Conservation (phyloP, 2,888 invertebrate genomes). For the Ectemnius lituratus region DNA sequence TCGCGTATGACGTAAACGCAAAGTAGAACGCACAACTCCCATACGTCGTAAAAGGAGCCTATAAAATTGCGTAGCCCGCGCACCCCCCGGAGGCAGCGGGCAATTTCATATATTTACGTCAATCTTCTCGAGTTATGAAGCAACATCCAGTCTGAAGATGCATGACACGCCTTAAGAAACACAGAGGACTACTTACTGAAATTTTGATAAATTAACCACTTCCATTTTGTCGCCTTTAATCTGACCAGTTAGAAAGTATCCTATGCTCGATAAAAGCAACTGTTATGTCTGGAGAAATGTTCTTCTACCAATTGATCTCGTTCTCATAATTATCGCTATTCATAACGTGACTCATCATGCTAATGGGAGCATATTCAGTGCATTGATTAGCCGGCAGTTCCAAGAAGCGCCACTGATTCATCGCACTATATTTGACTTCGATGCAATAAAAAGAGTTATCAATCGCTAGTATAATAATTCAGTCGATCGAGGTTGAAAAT, state of each 20-base stretch:
- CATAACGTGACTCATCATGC: constrained; percentile 27
- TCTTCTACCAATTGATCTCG: too few relatives aligned
- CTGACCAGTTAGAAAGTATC: too few relatives aligned
- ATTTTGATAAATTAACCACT: too few relatives aligned
- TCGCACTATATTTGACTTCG: neutral
- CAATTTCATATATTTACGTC: constrained; percentile 63
- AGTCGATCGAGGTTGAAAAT: too few relatives aligned
- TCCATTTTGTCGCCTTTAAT: too few relatives aligned
- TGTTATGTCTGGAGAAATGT: too few relatives aligned
- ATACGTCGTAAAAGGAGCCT: constrained; percentile 73
- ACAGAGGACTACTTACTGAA: too few relatives aligned
- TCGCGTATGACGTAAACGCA: constrained; percentile 68
- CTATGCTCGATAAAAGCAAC: too few relatives aligned
- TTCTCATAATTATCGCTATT: too few relatives aligned
- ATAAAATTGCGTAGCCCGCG: constrained; percentile 63
- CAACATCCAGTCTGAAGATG: constrained; percentile 32
- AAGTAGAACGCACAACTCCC: constrained; percentile 71
- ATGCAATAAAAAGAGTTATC: too few relatives aligned
- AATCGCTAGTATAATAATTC: too few relatives aligned
- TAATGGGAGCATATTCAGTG: constrained; percentile 27
- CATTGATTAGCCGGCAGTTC: neutral
- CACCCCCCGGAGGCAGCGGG: constrained; percentile 32
- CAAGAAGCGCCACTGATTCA: neutral
- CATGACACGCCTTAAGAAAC: constrained; percentile 13
- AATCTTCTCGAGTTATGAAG: constrained; percentile 55